A percentile compares a stretch with the other conserved stretches of the same genome.
Evolutionary conservation across 2,888 invertebrate genomes (phyloP).

Genomic region (Hemistola chrysoprasaria): DNA sequence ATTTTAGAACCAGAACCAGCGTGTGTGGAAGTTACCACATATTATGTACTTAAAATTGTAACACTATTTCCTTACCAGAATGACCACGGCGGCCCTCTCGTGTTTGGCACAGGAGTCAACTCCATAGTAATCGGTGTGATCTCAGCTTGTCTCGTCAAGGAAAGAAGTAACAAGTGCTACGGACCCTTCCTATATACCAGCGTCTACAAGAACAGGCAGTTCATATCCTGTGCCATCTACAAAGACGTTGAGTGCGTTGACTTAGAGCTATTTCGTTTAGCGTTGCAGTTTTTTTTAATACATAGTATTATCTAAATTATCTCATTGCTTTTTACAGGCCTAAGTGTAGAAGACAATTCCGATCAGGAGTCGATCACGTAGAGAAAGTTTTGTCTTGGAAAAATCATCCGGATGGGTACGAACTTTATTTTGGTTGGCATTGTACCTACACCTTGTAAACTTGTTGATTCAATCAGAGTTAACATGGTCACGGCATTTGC

Average conservation of each 20-base stretch:
- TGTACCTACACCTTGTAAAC: no score
- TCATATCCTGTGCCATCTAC: conserved; percentile 65
- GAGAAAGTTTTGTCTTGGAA: conserved; percentile 62
- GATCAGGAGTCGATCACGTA: conserved; percentile 61
- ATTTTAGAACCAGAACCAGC: no score
- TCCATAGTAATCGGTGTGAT: conserved; percentile 64
- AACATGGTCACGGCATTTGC: no score
- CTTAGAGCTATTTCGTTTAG: background rate
- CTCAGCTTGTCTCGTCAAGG: conserved; percentile 67
- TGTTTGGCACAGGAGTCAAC: conserved; percentile 57
- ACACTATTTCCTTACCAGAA: conserved; percentile 47
- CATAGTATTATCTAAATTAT: no score
- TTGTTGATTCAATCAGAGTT: no score
- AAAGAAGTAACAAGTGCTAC: conserved; percentile 63
- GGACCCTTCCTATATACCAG: conserved; percentile 72
- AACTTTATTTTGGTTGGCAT: no score
- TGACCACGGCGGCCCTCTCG: conserved; percentile 67
- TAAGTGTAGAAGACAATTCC: conserved; percentile 65
- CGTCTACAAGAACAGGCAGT: conserved; percentile 64
- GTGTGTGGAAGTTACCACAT: no score
- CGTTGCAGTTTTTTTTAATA: conserved; percentile 3
- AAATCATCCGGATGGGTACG: conserved; percentile 67
- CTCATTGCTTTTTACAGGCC: conserved; percentile 40
- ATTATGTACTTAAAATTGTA: no score
- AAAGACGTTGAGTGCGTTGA: conserved; percentile 63